Base-by-base conservation (phyloP, 64 coral and sea anemone species). In the Actinia equina region DNA sequence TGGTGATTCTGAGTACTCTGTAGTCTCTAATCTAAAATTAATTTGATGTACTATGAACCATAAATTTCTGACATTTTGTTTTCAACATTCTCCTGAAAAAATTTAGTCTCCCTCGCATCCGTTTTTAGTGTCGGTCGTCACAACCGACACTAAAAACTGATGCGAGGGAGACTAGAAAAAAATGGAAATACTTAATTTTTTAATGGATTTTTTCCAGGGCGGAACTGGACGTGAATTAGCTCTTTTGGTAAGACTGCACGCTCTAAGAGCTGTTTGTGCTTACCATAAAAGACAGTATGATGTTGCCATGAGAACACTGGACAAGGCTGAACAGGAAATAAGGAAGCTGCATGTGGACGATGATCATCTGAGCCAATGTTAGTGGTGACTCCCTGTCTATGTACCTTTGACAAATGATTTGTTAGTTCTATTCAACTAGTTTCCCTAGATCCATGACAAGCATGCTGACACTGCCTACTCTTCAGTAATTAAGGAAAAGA, bases 231-330 rank as follows among this genome's bases (percentile, higher is more conserved):
- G 84, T 15, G 92, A 93, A 22, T 51, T 85, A 10, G 92, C 87
- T 85, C 82, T 93, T 0, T 86, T 89, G 89, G 92, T 93, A 6
- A 82, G 92, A 18, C 83, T 93, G 4, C 62, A 93, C 85, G 45
- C 87, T 17, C 83, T 93, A 37, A 82, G 89, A 49, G 87, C 92
- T 22, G 83, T 93, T 17, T 93, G 92, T 79, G 87, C 92, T 0
- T 93, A 89, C 78, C 87, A 89, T 58, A 93, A 42, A 76, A 87
- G 86, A 43, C 43, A 86, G 26, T n/a, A 74, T 15, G 58, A 12
- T 23, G 44, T 53, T 41, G 54, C 92, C 49, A 46, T 79, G 14
- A 61, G 44, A 17, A 41, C 83, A 58, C 77, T 93, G 6, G 60
- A 86, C 56, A 93, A 93, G 80, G 88, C 81, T 51, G 88, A 89